Conservation (phyloP, 2,113 vertebrate species). For the Electrona antarctica region DNA sequence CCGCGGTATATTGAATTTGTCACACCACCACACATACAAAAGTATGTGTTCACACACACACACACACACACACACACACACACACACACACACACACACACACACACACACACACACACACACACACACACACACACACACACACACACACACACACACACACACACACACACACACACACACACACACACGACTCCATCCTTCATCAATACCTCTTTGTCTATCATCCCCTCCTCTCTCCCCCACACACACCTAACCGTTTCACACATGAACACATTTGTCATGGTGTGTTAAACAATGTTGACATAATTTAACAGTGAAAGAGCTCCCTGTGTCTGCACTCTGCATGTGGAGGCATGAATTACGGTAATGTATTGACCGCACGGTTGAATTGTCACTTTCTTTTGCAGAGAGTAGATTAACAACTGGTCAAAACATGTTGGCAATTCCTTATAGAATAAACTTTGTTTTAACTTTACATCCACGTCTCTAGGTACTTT, state of each 20-base stretch:
- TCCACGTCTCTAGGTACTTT: no score
- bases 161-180: background rate
- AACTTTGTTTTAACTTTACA: no score
- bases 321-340: slow-evolving; percentile 23
- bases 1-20: slow-evolving; percentile 10
- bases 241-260: background rate
- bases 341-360: background rate
- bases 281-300: slow-evolving; percentile 12
- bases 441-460: no score
- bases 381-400: background rate
- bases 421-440: no score
- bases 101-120: background rate
- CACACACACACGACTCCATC: slow-evolving; percentile 2
- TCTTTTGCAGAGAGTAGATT: no score
- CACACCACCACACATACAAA: background rate
- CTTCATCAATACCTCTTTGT: slow-evolving; percentile 46
- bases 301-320: slow-evolving; percentile 35
- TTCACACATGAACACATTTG: slow-evolving; percentile 8
- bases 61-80: background rate
- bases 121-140: background rate
- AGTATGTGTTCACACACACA: no score
- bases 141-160: background rate
- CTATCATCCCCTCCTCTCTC: background rate
- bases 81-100: slow-evolving; percentile 9
- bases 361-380: background rate